Conservation (phyloP, 2,797 vertebrate genomes). For the Erethizon dorsatum region DNA sequence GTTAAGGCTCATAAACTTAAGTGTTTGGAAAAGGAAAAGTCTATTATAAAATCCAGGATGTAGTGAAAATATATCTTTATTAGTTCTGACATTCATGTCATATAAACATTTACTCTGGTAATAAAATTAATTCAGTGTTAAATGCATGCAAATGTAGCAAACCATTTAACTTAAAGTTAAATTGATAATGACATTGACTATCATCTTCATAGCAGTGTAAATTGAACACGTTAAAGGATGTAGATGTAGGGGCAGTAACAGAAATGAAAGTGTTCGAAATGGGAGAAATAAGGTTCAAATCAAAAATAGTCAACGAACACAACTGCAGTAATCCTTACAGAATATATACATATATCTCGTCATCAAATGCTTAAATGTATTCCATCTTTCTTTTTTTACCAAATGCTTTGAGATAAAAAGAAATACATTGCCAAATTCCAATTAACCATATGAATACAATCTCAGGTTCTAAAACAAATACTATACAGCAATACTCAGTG, state of each 20-base stretch:
- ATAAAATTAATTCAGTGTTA: neutral
- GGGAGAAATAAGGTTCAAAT: neutral
- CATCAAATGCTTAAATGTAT: neutral
- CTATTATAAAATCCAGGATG: neutral
- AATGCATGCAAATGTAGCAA: neutral
- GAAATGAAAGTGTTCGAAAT: neutral
- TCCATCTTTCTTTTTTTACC: too few species aligned
- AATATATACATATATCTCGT: neutral
- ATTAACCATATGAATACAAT: too few species aligned
- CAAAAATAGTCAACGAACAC: neutral
- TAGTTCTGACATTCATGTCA: neutral
- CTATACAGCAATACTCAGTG: neutral
- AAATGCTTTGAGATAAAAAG: neutral
- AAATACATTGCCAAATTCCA: neutral
- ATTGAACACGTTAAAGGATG: neutral
- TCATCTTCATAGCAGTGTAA: neutral
- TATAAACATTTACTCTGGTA: neutral
- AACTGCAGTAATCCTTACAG: neutral
- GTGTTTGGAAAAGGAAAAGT: neutral
- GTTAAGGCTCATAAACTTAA: neutral
- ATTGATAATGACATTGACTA: neutral
- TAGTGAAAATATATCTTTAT: neutral
- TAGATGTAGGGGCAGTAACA: neutral
- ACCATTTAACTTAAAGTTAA: neutral
- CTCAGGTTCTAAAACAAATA: neutral